A percentile compares a stretch with the other conserved stretches of the same genome.
phyloP scores from a whole-genome alignment of 2,888 invertebrate species.

The Diachrysia chrysitis region DNA sequence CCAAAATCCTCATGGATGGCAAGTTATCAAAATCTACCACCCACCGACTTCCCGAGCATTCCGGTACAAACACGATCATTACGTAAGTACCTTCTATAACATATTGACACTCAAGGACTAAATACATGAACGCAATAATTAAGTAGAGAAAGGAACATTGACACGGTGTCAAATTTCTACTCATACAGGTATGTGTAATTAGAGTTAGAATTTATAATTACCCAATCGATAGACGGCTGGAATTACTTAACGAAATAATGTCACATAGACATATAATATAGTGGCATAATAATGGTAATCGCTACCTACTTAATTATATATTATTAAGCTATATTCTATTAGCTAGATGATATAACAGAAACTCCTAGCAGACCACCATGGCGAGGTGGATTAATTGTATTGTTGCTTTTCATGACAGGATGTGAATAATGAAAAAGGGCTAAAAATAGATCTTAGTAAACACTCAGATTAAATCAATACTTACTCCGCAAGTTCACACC shows the following conservation, averaged over 20 bases:
- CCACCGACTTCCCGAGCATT: slow-evolving; percentile 69
- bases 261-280: slow-evolving; percentile 32
- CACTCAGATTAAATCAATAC: too few species aligned
- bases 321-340: background rate
- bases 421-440: background rate
- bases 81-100: slow-evolving; percentile 70
- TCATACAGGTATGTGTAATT: slow-evolving; percentile 30
- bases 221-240: slow-evolving; percentile 39
- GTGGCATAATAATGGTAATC: slow-evolving; percentile 37
- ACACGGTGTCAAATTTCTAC: slow-evolving; percentile 44
- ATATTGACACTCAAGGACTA: slow-evolving; percentile 47
- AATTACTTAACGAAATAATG: slow-evolving; percentile 43
- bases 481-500: too few species aligned
- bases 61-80: slow-evolving; percentile 72
- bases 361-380: background rate
- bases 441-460: too few species aligned
- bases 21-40: slow-evolving; percentile 76
- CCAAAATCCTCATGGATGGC: slow-evolving; percentile 71
- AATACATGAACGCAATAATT: slow-evolving; percentile 28
- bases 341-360: background rate
- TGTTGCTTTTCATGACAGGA: too few species aligned
- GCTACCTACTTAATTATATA: slow-evolving; percentile 12
- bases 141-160: slow-evolving; percentile 51
- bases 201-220: slow-evolving; percentile 54
- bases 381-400: too few species aligned